Evolutionary conservation across 2,888 invertebrate species (phyloP), one percentile per base, ranked within the genome.

Genomic region (Keiferia lycopersicella): DNA sequence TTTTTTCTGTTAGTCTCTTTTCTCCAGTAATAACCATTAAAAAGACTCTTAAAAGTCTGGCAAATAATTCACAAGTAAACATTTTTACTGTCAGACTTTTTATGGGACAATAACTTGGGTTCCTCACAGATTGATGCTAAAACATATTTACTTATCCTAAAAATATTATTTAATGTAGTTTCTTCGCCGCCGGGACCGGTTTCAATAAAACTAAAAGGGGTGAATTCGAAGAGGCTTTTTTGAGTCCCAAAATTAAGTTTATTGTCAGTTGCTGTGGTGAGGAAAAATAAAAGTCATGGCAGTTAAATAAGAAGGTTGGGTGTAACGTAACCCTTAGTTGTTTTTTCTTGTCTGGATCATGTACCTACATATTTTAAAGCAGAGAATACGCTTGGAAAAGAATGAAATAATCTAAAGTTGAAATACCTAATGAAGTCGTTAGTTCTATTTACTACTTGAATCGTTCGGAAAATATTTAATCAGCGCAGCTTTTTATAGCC

Each of bases 181-280:
- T 61, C 48, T 48, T 11, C 16, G 11, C 34, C 10, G 16, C 34
- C 12, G 22, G 50, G 10, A 71, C 77, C 75, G 68, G 80, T 79
- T 82, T 78, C 66, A 77, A 75, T 75, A 78, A 80, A 80, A 76
- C 71, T 79, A 80, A 80, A 76, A 83, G 81, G 75, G 70, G 69
- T 70, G 41, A 20, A 26, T 41, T 60, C 45, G 45, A 60, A 59
- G 45, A 45, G 45, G n/a, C 26, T 76, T 22, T 60, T 60, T 60
- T 45, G 60, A 60, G 73, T 61, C 48, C 60, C 30, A 61, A 61
- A 61, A 61, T 61, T 72, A 77, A 84, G 81, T 87, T 87, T 85
- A 86, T 84, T 84, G 84, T 81, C 82, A 78, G 81, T 66, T 26
- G 34, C 50, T 30, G 61, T 50, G 18, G 50, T 50, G 11, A 8